Evolutionary conservation across 2,113 vertebrate species (phyloP).

Genomic region (Raja brachyura): DNA sequence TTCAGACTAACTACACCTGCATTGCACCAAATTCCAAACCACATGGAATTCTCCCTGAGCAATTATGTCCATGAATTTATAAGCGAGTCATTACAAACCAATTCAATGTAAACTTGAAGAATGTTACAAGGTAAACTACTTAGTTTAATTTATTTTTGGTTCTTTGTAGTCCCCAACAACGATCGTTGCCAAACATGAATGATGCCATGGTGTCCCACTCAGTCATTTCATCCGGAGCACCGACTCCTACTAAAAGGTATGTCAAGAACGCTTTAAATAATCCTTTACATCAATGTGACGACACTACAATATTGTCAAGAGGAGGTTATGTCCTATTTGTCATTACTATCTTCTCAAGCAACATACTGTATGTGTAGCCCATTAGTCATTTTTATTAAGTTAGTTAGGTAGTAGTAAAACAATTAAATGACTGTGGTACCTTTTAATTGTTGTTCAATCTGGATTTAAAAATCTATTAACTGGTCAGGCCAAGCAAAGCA

Average conservation of each 20-base stretch:
- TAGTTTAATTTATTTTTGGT: constrained; percentile 39
- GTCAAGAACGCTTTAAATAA: constrained; percentile 37
- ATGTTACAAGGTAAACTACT: neutral
- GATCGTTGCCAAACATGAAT: constrained; percentile 74
- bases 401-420: neutral
- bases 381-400: neutral
- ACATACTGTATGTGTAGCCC: neutral
- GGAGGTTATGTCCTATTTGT: neutral
- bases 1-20: too few relatives aligned
- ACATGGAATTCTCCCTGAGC: neutral
- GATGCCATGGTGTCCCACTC: constrained; percentile 70
- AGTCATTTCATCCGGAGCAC: constrained; percentile 69
- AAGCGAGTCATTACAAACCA: neutral
- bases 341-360: neutral
- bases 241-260: constrained; percentile 88
- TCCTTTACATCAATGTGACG: neutral
- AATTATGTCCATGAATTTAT: neutral
- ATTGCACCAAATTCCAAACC: too few relatives aligned
- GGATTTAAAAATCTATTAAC: neutral
- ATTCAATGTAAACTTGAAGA: neutral
- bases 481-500: neutral
- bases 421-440: neutral
- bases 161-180: constrained; percentile 68
- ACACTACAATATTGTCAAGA: neutral
- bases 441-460: neutral